Evolutionary conservation across 2,888 invertebrate species (phyloP), one percentile per base, ranked within the genome.

Genomic region (Lepidonotus clava): DNA sequence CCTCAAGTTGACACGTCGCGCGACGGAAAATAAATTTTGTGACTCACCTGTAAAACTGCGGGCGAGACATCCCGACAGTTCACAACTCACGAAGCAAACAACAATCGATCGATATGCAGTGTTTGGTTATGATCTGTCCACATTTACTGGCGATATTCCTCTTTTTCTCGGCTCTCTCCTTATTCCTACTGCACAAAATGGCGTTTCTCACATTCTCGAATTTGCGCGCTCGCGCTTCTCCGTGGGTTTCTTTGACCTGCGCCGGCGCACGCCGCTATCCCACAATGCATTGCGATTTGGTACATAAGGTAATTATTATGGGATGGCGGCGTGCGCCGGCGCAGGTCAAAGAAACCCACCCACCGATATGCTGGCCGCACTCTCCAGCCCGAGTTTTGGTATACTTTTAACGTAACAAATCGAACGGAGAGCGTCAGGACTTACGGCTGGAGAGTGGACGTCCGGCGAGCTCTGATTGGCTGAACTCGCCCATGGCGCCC

Each of bases 161-260:
- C 21, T 34, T 36, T 71, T 71, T 71, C 66, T n/a, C n/a, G n/a
- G n/a, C n/a, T n/a, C n/a, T 36, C 5, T 6, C 71, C n/a, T 56
- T 5, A 56, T n/a, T 56, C 24, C 18, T 5, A n/a, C 32, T 18
- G 53, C 71, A 61, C 87, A 87, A 87, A 32, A 87, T 87, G 87
- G 87, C 87, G 87, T 87, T n/a, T 87, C 87, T 34, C 36, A 21
- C 67, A 86, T 56, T 86, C 86, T 87, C 84, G 87, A 87, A 87
- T 87, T 87, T 87, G 87, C 87, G 87, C 87, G 87, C 87, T 87
- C 53, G n/a, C 38, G 71, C 36, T 84, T 67, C 77, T 66, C 77
- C 34, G 24, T 18, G 28, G 36, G n/a, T 46, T n/a, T n/a, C n/a
- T n/a, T n/a, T n/a, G n/a, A n/a, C n/a, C n/a, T n/a, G n/a, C n/a